Evolutionary conservation across 2,888 invertebrate genomes (phyloP), one percentile per base, ranked within the genome.

Genomic region (Archips xylosteana): DNA sequence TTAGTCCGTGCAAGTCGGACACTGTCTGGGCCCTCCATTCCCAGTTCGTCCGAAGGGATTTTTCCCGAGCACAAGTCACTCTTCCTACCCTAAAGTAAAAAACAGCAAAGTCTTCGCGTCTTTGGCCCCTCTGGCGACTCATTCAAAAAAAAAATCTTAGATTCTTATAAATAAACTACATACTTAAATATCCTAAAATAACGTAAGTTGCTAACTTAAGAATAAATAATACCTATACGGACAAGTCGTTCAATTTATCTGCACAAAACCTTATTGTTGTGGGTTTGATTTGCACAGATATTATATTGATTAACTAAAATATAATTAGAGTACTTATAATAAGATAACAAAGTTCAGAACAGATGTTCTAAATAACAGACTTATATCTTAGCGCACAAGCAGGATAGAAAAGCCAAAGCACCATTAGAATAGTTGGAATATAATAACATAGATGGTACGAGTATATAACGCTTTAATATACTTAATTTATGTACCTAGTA

Each of bases 351-450:
- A 57, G 23, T 23, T 23, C n/a, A 54, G 32, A 32, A 4, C 54
- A 57, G 12, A 57, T 32, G 32, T 23, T 57, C 57, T 34, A 36
- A 36, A 36, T 60, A 60, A 36, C 36, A 36, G 13, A n/a, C 47
- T 45, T 51, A 51, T n/a, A 34, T 34, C 13, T 68, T 60, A 71
- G 73, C 73, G 32, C 42, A 63, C 47, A 73, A 73, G 73, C 73
- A 42, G 59, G 59, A 68, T 42, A 39, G 47, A 59, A 42, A 42
- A 68, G 68, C 73, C 32, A 73, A 73, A 73, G 73, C 73, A 67
- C 36, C 67, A 72, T 72, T 67, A 45, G 47, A 63, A 62, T 4
- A 67, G 67, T 62, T 62, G 36, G 54, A 54, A 23, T 45, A 71
- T 8, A 57, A 57, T 57, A 63, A 63, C 63, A 59, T 64, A 64